Conservation (phyloP, 2,797 vertebrate species). For the Nothura maculosa region DNA sequence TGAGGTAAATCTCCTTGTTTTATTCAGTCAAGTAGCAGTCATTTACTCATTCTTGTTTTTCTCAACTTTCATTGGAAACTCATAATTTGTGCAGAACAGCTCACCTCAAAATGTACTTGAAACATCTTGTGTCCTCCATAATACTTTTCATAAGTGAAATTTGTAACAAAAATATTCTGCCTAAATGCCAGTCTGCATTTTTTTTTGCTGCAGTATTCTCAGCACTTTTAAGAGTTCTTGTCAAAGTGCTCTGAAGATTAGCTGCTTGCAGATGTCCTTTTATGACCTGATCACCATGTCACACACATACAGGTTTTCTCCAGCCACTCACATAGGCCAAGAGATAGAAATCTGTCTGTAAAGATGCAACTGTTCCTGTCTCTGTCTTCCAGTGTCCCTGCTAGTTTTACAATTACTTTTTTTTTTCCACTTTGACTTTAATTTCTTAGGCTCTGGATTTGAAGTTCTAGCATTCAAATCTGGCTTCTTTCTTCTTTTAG, state of each 20-base stretch:
- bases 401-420: neutral
- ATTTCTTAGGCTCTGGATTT: neutral
- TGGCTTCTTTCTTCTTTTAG: neutral
- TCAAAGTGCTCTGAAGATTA: neutral
- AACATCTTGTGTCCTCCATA: fast-evolving
- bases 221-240: neutral
- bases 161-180: neutral
- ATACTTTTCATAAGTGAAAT: neutral
- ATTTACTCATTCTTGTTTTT: neutral
- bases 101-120: neutral
- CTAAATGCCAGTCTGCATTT: neutral
- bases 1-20: neutral
- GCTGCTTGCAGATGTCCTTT: neutral
- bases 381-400: fast-evolving
- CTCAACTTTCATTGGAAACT: neutral
- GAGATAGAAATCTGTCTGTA: neutral
- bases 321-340: fast-evolving
- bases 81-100: neutral
- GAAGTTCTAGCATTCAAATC: neutral
- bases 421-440: neutral
- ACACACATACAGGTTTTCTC: neutral
- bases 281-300: neutral
- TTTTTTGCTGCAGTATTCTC: neutral
- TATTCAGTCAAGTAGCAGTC: neutral
- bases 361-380: fast-evolving